phyloP scores from a whole-genome alignment of 2,888 invertebrate genomes.

The Cheilosia vulpina region DNA sequence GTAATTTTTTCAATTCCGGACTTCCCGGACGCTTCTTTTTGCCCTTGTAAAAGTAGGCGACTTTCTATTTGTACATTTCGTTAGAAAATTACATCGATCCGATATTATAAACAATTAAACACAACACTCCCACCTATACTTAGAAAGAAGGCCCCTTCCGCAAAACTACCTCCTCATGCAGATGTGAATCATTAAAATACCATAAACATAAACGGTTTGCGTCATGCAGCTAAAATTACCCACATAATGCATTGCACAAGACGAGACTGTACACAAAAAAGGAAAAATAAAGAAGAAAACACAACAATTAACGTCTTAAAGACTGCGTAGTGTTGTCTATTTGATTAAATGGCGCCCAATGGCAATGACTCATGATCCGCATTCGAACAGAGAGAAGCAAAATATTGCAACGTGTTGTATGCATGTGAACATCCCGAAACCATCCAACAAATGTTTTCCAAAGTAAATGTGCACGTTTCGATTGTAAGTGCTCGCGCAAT shows the following conservation, averaged over 20 bases:
- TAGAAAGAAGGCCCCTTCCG: not conserved
- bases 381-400: slow-evolving; percentile 32
- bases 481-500: slow-evolving; percentile 23
- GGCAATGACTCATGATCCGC: slow-evolving; percentile 49
- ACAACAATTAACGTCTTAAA: slow-evolving; percentile 10
- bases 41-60: too few relatives aligned
- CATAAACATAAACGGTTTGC: not conserved
- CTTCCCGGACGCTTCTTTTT: too few relatives aligned
- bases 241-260: not conserved
- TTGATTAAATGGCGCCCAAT: slow-evolving; percentile 41
- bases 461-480: slow-evolving; percentile 29
- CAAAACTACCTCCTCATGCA: not conserved
- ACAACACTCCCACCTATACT: too few relatives aligned
- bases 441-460: slow-evolving; percentile 30
- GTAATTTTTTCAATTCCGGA: too few relatives aligned
- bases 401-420: slow-evolving; percentile 31
- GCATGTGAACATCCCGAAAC: slow-evolving; percentile 20
- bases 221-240: slow-evolving; percentile 15
- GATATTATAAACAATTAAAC: too few relatives aligned
- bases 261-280: not conserved
- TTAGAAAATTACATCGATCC: too few relatives aligned
- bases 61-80: too few relatives aligned
- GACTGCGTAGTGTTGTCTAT: slow-evolving; percentile 13
- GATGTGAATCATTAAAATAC: not conserved
- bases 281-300: not conserved